phyloP scores from a whole-genome alignment of 2,113 vertebrate species.

The Sylvietta virens region DNA sequence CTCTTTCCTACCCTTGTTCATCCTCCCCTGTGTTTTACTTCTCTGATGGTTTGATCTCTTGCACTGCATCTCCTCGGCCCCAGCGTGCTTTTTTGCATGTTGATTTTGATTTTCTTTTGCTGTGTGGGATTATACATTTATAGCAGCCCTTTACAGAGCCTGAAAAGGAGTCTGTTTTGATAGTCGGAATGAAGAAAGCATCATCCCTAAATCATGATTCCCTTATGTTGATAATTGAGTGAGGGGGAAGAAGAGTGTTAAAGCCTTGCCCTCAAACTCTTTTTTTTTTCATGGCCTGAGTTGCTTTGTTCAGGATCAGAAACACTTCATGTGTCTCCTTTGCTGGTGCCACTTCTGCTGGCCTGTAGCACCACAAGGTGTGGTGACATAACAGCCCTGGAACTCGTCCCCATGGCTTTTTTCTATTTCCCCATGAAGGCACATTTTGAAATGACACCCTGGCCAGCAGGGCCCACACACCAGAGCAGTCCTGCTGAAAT shows the following conservation, averaged over 20 bases:
- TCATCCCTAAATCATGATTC: neutral
- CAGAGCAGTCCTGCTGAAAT: neutral
- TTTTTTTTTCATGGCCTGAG: neutral
- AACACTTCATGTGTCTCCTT: neutral
- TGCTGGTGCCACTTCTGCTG: neutral
- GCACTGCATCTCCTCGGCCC: neutral
- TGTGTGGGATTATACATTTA: slow-evolving; percentile 13
- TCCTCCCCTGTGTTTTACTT: neutral
- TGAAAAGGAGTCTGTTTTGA: neutral
- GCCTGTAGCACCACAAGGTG: neutral
- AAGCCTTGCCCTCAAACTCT: neutral
- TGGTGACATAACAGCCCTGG: neutral
- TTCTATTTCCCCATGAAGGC: neutral
- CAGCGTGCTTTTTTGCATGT: neutral
- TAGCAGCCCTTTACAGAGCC: neutral
- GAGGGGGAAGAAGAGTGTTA: fast-evolving
- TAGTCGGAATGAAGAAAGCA: neutral
- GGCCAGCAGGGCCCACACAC: neutral
- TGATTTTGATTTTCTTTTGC: slow-evolving; percentile 6
- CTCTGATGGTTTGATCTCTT: neutral
- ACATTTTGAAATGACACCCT: neutral
- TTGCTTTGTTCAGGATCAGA: neutral
- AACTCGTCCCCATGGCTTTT: neutral
- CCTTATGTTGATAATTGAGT: neutral
- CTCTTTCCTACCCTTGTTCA: neutral